phyloP scores from a whole-genome alignment of 2,888 invertebrate genomes.

The Idaea aversata region DNA sequence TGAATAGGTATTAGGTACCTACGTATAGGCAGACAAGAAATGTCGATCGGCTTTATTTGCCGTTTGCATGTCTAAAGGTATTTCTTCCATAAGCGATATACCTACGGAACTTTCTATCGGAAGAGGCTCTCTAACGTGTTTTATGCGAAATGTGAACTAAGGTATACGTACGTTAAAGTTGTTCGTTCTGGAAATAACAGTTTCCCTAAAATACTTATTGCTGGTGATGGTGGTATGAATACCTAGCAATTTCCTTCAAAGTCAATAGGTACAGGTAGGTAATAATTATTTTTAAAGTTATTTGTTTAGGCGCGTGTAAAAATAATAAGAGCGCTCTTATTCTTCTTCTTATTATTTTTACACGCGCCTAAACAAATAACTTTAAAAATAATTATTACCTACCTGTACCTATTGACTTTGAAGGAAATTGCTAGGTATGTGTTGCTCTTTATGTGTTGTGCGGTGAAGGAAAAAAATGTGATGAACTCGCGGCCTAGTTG shows the following conservation, averaged over 20 bases:
- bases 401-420: no score
- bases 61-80: conserved; percentile 17
- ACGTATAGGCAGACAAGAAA: neutral
- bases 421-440: no score
- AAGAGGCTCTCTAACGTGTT: neutral
- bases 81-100: conserved; percentile 9
- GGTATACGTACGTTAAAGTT: neutral
- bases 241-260: neutral
- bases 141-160: neutral
- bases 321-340: no score
- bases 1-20: neutral
- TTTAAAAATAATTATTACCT: no score
- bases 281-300: no score
- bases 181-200: neutral
- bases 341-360: no score
- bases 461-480: no score
- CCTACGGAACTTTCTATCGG: neutral
- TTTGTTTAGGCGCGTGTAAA: no score
- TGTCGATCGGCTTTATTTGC: conserved; percentile 12
- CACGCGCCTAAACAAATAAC: no score
- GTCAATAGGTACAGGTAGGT: neutral
- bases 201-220: neutral
- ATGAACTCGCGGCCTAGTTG: no score
- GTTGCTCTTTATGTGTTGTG: no score
- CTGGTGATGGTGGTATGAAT: neutral